A percentile compares a stretch with the other conserved stretches of the same genome.
These are phyloP conservation scores for Ophion ventricosus DNA, from an alignment of 2,888 invertebrate species.

Conservation along the genomic window DNA sequence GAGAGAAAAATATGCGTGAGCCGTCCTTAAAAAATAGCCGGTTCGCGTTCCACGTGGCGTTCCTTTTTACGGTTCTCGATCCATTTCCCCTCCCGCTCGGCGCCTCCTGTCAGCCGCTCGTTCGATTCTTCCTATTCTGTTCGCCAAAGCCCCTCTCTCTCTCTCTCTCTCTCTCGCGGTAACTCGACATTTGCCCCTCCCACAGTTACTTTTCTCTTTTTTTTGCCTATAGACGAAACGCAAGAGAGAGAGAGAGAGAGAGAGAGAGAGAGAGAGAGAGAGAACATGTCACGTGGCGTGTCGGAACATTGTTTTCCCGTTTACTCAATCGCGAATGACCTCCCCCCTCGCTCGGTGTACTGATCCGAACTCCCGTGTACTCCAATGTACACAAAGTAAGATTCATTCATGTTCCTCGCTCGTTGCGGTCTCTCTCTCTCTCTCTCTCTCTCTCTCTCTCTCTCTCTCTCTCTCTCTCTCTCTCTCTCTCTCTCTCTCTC, in stretches of 20 bases:
- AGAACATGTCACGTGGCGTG: constrained; percentile 78
- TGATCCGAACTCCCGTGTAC: background rate
- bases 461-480: no score
- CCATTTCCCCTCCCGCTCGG: constrained; percentile 38
- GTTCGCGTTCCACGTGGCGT: constrained; percentile 65
- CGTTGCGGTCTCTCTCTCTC: constrained; percentile 3
- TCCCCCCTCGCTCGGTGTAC: background rate
- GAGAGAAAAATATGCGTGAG: constrained; percentile 60
- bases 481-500: no score
- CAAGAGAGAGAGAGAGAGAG: constrained; percentile 8
- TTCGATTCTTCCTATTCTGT: constrained; percentile 27
- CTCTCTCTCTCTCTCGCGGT: constrained; percentile 17
- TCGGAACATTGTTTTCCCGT: constrained; percentile 56
- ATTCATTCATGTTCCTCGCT: constrained; percentile 74
- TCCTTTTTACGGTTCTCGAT: constrained; percentile 44
- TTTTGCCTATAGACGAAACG: constrained; percentile 75
- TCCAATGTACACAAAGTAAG: constrained; percentile 72
- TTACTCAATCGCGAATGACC: constrained; percentile 35
- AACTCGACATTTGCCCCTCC: constrained; percentile 44
- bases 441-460: no score
- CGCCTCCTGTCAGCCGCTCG: constrained; percentile 10
- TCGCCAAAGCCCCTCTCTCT: constrained; percentile 15
- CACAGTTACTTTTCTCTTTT: constrained; percentile 68
- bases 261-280: constrained; percentile 8
- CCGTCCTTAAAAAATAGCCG: constrained; percentile 64